Base-by-base conservation (phyloP, 92 coral and sea anemone genomes). In the Actinernus sp. region DNA sequence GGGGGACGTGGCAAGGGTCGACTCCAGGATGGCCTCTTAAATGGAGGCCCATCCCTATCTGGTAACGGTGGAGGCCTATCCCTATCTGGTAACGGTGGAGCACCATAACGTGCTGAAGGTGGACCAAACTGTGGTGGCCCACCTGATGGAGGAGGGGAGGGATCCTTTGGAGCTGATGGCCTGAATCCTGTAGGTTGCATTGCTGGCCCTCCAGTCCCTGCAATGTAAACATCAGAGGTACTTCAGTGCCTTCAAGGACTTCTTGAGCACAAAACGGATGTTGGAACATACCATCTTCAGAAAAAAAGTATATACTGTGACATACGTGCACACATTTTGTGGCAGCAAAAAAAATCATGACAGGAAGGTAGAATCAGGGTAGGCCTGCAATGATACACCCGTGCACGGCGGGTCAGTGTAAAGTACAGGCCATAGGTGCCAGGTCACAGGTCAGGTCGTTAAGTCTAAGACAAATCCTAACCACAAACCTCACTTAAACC, bases 101-200 rank as follows among this genome's bases (percentile, higher is more conserved):
- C 37, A 26, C 71, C 71, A 30, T 47, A 47, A 30, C 58, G 77
- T 55, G 67, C 41, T 3, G 79, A 67, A 26, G 79, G 79, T 13
- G 47, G 39, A 31, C 74, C 82, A 54, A 63, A 69, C 13, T 65
- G 74, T 14, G 70, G 74, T 3, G 74, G 63, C 46, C 27, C 71
- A 36, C 25, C 16, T 46, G 44, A 45, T 17, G 26, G 38, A 16
- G n/a, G n/a, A n/a, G 77, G 57, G 19, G 78, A 65, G 36, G 79
- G 29, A 53, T 22, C 52, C 19, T 45, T 45, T 6, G 52, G 52
- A 41, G 90, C 71, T 30, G 78, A 83, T 17, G 97, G 89, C 58
- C 79, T 88, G 54, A 84, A 79, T 21, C 97, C 97, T 53, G 92
- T 89, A 25, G 96, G 97, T 68, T 50, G 84, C 68, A 92, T 62